Conservation (phyloP, 2,888 invertebrate genomes). For the Gisinianus flammeolus region DNA sequence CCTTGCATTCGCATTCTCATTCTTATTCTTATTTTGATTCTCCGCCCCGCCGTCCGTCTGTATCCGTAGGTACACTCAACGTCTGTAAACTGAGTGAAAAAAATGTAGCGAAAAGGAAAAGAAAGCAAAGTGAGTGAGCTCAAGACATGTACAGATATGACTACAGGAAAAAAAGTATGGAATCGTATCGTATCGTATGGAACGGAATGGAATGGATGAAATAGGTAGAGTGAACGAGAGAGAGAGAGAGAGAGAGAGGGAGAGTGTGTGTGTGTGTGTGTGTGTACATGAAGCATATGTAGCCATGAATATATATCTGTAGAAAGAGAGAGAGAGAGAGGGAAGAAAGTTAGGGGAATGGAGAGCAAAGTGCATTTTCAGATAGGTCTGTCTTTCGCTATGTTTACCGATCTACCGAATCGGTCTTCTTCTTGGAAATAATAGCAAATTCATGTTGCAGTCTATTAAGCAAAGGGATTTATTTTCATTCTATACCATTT, state of each 20-base stretch:
- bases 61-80: too few species aligned
- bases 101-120: conserved; percentile 40
- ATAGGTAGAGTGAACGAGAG: not conserved
- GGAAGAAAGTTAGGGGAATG: conserved; percentile 50
- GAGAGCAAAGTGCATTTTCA: conserved; percentile 59
- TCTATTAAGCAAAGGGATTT: conserved; percentile 67
- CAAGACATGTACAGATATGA: too few species aligned
- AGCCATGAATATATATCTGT: too few species aligned
- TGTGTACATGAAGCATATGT: too few species aligned
- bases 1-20: conserved; percentile 26
- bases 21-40: too few species aligned
- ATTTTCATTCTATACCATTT: conserved; percentile 64
- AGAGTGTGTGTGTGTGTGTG: conserved; percentile 43
- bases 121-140: conserved; percentile 51
- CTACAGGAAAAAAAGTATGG: too few species aligned
- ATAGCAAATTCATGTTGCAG: conserved; percentile 67
- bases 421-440: conserved; percentile 64
- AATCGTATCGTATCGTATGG: not conserved
- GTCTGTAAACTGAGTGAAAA: too few species aligned
- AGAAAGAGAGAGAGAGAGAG: conserved; percentile 39
- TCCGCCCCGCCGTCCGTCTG: too few species aligned
- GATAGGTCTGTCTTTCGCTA: too few species aligned
- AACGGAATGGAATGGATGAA: conserved; percentile 2
- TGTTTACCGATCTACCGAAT: conserved; percentile 60
- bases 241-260: conserved; percentile 39